Conservation (phyloP, 1,140 invertebrate species). For the Saxidomus purpurata region DNA sequence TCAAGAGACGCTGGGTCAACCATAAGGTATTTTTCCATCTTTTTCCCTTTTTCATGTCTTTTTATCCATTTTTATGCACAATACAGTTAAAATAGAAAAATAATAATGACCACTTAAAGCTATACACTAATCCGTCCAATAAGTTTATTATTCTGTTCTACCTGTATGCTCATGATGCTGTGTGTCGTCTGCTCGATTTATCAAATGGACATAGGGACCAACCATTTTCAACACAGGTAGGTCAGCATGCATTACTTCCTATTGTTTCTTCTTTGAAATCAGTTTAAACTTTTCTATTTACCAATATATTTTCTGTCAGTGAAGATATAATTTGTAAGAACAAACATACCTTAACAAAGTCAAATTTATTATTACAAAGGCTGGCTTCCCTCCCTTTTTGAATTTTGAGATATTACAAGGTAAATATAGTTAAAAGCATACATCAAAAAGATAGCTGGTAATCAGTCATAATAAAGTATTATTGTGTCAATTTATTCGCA, state of each 20-base stretch:
- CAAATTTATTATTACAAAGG: too few relatives aligned
- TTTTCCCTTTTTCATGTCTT: conserved; percentile 7
- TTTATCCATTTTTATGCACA: neutral
- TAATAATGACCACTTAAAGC: neutral
- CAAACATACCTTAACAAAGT: too few relatives aligned
- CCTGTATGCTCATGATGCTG: conserved; percentile 11
- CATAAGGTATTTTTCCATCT: conserved; percentile 52
- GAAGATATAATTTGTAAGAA: too few relatives aligned
- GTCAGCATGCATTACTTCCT: neutral
- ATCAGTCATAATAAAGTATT: conserved; percentile 8
- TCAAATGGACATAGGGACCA: neutral
- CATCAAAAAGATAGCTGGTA: neutral
- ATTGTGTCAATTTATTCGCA: conserved; percentile 32
- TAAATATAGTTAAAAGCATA: neutral
- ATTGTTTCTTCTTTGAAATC: neutral
- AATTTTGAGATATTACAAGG: conserved; percentile 1
- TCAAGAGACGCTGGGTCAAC: conserved; percentile 3
- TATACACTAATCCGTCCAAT: neutral
- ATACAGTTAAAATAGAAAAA: neutral
- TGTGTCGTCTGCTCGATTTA: conserved; percentile 25
- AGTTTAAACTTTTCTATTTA: neutral
- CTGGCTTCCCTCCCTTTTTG: neutral
- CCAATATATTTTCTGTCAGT: conserved; percentile 37
- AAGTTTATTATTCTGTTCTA: neutral
- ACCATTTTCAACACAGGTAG: neutral